Percentiles rank a stretch among this genome's conserved stretches.
Evolutionary conservation across 2,888 invertebrate genomes (phyloP).

Genomic region (Hirtodrosophila duncani): DNA sequence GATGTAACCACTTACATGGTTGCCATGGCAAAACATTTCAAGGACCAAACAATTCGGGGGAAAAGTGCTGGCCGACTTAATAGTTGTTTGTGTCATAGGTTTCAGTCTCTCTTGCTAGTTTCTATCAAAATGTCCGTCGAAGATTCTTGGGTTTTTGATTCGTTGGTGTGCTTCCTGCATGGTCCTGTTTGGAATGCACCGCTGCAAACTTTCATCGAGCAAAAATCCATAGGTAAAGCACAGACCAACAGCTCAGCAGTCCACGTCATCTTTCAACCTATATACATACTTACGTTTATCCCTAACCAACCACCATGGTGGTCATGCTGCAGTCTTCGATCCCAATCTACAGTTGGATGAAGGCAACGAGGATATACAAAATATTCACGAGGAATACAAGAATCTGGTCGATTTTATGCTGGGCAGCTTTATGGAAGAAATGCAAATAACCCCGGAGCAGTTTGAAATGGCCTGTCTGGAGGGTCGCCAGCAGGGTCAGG

Average conservation of each 20-base stretch:
- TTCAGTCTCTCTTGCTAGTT: conserved; percentile 18
- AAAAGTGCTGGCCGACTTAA: conserved; percentile 3
- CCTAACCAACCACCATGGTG: neutral
- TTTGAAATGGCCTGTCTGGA: conserved; percentile 88
- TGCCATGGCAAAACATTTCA: conserved; percentile 37
- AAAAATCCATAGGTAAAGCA: conserved; percentile 89
- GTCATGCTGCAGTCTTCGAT: conserved; percentile 87
- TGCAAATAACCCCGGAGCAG: conserved; percentile 91
- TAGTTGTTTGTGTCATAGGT: neutral
- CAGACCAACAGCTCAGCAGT: neutral
- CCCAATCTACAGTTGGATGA: conserved; percentile 84
- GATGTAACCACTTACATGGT: conserved; percentile 7
- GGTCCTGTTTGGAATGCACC: conserved; percentile 96
- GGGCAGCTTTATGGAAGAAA: conserved; percentile 94
- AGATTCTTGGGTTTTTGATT: conserved; percentile 94
- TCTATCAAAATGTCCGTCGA: conserved; percentile 79
- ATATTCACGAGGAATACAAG: conserved; percentile 91
- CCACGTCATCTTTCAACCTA: conserved; percentile 4
- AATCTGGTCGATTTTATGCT: conserved; percentile 94
- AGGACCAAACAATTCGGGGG: conserved; percentile 51
- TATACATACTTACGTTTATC: neutral
- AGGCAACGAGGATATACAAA: conserved; percentile 84
- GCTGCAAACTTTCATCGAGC: conserved; percentile 93
- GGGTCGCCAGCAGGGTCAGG: conserved; percentile 73
- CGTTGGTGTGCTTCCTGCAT: conserved; percentile 92